These are phyloP conservation scores for Idaea biselata DNA, from an alignment of 2,888 invertebrate species.

Conservation along the genomic window DNA sequence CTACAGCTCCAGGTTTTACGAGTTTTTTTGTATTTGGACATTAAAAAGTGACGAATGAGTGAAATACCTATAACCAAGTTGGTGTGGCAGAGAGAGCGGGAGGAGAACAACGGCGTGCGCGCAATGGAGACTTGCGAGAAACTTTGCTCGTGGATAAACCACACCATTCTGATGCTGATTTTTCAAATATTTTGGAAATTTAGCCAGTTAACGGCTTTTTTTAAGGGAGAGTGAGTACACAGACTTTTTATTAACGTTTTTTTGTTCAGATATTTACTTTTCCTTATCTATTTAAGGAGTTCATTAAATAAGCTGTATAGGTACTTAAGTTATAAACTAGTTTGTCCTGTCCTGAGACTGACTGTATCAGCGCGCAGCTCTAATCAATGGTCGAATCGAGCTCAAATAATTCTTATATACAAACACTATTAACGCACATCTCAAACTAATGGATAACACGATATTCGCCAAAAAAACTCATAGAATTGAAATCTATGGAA, in stretches of 20 bases:
- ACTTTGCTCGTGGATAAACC: slow-evolving; percentile 73
- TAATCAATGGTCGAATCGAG: too few relatives aligned
- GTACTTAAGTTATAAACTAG: too few relatives aligned
- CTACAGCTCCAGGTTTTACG: slow-evolving; percentile 33
- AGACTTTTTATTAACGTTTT: not conserved
- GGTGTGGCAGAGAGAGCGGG: slow-evolving; percentile 59
- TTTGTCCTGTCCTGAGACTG: too few relatives aligned
- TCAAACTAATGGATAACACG: too few relatives aligned
- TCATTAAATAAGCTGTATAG: too few relatives aligned
- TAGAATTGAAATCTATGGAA: too few relatives aligned
- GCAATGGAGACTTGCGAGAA: slow-evolving; percentile 74
- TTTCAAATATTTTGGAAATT: slow-evolving; percentile 77
- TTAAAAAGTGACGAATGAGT: slow-evolving; percentile 71
- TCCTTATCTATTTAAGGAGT: too few relatives aligned
- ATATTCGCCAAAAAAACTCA: too few relatives aligned
- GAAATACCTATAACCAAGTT: slow-evolving; percentile 64
- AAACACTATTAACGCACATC: too few relatives aligned
- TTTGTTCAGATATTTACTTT: not conserved
- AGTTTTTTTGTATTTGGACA: slow-evolving; percentile 24
- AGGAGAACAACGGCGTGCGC: slow-evolving; percentile 39
- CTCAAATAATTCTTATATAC: too few relatives aligned
- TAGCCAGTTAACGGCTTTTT: slow-evolving; percentile 72
- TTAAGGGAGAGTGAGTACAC: slow-evolving; percentile 68
- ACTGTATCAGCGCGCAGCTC: too few relatives aligned
- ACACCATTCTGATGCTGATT: slow-evolving; percentile 69